Evolutionary conservation across 2,113 vertebrate species (phyloP).

Genomic region (Montifringilla adamsi): DNA sequence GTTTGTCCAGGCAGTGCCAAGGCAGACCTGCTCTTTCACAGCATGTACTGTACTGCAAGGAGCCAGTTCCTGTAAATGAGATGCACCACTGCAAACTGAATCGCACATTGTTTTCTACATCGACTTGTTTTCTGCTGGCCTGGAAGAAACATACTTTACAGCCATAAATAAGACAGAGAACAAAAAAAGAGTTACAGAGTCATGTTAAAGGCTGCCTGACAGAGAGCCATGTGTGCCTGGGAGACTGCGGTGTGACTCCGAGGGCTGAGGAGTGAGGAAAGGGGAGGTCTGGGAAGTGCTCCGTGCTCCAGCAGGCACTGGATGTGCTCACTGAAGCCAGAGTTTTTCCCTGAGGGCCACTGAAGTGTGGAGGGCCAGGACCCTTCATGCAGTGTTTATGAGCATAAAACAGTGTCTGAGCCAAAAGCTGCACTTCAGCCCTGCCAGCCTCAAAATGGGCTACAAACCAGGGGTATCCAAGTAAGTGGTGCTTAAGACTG

Average conservation of each 20-base stretch:
- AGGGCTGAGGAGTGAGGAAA: not conserved
- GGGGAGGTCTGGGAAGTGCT: not conserved
- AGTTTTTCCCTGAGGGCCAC: not conserved
- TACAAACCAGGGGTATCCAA: not conserved
- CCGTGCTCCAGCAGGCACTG: not conserved
- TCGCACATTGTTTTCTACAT: not conserved
- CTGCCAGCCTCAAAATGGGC: not conserved
- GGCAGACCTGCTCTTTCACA: slow-evolving; percentile 59
- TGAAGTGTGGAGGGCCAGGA: not conserved
- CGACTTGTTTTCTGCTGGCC: not conserved
- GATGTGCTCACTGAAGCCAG: not conserved
- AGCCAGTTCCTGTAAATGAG: slow-evolving; percentile 49
- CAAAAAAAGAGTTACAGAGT: not conserved
- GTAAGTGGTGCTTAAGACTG: not conserved
- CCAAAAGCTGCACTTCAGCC: not conserved
- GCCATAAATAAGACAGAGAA: slow-evolving; percentile 21
- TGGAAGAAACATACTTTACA: not conserved
- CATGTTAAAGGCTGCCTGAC: not conserved
- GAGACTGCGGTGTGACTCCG: fast-evolving
- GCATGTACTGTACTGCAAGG: slow-evolving; percentile 57
- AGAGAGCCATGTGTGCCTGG: not conserved
- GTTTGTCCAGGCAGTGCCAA: slow-evolving; percentile 51
- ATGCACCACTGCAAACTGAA: slow-evolving; percentile 33
- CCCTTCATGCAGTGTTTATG: not conserved
- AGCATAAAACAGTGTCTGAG: not conserved